phyloP scores from a whole-genome alignment of 2,888 invertebrate genomes.

The Meteorus cinctellus region DNA sequence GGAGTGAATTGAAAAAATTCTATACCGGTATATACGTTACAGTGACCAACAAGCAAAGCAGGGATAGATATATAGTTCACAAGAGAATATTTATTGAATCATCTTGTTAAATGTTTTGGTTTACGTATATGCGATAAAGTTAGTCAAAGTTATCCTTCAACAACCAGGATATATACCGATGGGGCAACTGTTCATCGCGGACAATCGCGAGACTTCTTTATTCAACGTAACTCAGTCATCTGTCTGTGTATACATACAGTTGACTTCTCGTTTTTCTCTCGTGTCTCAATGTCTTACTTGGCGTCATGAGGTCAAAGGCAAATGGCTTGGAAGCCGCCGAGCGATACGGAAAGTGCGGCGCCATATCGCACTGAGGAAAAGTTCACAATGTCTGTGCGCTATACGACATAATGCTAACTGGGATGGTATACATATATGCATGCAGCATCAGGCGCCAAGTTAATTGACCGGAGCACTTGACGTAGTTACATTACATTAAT shows the following conservation, averaged over 20 bases:
- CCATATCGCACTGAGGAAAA: slow-evolving; percentile 21
- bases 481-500: slow-evolving; percentile 15
- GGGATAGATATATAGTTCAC: not conserved
- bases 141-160: not conserved
- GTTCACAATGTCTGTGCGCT: slow-evolving; percentile 21
- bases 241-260: not conserved
- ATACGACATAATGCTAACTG: slow-evolving; percentile 1
- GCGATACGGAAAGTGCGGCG: slow-evolving; percentile 21
- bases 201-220: not conserved
- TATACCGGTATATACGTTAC: too few species aligned
- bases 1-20: too few species aligned
- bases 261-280: slow-evolving; percentile 6
- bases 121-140: not conserved
- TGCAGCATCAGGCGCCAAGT: slow-evolving; percentile 21
- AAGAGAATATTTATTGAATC: not conserved
- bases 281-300: not conserved
- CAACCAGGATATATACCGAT: not conserved
- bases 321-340: slow-evolving; percentile 33
- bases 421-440: slow-evolving; percentile 10
- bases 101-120: not conserved
- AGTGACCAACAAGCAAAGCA: too few species aligned
- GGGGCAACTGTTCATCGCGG: not conserved
- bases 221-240: slow-evolving; percentile 7
- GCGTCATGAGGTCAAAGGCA: slow-evolving; percentile 25
- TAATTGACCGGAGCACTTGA: slow-evolving; percentile 13